These are phyloP conservation scores for Pollicipes pollicipes DNA, from an alignment of 1,140 invertebrate species.

Conservation along the genomic window DNA sequence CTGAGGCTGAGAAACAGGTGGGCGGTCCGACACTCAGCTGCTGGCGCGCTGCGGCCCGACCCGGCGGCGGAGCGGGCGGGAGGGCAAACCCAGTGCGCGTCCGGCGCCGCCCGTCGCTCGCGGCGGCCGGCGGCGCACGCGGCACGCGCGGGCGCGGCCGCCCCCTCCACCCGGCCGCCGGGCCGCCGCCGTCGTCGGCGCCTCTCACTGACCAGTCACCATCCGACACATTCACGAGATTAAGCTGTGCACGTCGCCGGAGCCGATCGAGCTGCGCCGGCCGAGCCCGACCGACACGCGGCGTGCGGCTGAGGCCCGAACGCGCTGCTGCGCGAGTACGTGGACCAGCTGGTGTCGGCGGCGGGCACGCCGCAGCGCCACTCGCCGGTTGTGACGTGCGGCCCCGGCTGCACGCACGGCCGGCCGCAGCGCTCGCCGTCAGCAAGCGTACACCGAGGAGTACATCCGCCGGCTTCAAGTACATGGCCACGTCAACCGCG, in stretches of 20 bases:
- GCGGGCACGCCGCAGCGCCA: background rate
- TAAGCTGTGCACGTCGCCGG: background rate
- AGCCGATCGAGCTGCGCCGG: background rate
- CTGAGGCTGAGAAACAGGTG: conserved; percentile 43
- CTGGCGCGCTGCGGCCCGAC: conserved; percentile 3
- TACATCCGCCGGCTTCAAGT: background rate
- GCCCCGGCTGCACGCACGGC: background rate
- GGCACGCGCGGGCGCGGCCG: no score
- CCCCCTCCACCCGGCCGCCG: background rate
- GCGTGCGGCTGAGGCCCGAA: background rate
- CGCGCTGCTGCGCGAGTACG: background rate
- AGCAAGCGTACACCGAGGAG: background rate
- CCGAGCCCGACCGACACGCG: background rate
- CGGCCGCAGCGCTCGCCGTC: background rate
- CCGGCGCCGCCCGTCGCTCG: no score
- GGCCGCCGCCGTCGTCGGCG: conserved; percentile 6
- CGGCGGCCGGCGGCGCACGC: no score
- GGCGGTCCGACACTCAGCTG: background rate
- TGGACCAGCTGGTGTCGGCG: background rate
- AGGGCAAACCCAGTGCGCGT: no score
- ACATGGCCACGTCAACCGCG: background rate
- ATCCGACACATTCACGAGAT: background rate
- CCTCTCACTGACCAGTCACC: background rate
- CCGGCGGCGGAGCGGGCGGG: background rate
- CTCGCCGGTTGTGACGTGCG: background rate